Evolutionary conservation across 2,113 vertebrate genomes (phyloP), one percentile per base, ranked within the genome.

Genomic region (Amphiprion percula): DNA sequence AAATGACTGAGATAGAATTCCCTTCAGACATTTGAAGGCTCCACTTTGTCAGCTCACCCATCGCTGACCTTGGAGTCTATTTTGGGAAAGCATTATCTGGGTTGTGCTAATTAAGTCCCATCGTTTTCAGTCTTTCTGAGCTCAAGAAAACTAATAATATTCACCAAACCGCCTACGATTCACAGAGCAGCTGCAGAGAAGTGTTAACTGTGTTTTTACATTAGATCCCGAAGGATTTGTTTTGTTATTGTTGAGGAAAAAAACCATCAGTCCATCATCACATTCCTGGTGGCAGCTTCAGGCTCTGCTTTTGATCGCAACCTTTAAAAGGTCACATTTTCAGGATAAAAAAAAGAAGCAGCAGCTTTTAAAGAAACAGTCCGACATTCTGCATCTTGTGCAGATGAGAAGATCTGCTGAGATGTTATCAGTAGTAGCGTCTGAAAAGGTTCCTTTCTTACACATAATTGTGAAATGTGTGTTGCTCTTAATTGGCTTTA

Each of bases 21-120:
- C 33, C 33, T 16, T 16, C 11, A 26, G 21, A 24, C 24, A 3
- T 21, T 37, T 68, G 53, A 71, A 28, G 52, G 30, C 63, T 47
- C 30, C 10, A 49, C 50, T n/a, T 62, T 24, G n/a, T 52, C 50
- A 44, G 44, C 60, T 68, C 26, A 1, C 41, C 37, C 33, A 21
- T 58, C 23, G n/a, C 59, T 56, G 46, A 59, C 71, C 67, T 76
- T 60, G 24, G 60, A 60, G 56, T 56, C 14, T 79, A 24, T 61
- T 64, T 76, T 60, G 30, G 33, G 30, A 46, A 21, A 2, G 24
- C 58, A 9, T 64, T 52, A 15, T 66, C 15, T 54, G 55, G 49
- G 47, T 55, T 26, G 61, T 16, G 67, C 24, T 19, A 10, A 70
- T 33, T 24, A 10, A 69, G 4, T 55, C 16, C 21, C 14, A 21